Base-by-base conservation (phyloP, 2,797 vertebrate genomes). In the Trematomus bernacchii region DNA sequence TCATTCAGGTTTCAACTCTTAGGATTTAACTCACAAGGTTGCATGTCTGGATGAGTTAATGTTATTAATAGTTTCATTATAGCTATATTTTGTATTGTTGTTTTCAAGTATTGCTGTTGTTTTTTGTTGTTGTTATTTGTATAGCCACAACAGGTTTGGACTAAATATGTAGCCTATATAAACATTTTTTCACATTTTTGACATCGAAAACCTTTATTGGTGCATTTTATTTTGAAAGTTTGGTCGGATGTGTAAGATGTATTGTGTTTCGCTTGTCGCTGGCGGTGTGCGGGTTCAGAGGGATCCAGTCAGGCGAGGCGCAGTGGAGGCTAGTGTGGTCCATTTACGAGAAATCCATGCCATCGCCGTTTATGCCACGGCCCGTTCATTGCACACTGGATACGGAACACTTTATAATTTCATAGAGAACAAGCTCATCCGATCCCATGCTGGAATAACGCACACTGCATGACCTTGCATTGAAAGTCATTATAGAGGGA, bases 401-500 rank as follows among this genome's bases (percentile, higher is more conserved):
- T 14, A 6, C 54, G 13, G 54, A 71, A 2, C 44, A 15, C 16
- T 23, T 37, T 0, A 67, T 37, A 55, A 1, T 7, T 11, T 43
- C 19, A 18, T 16, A 59, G 55, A 43, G 16, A 73, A 27, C 18
- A 0, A 2, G 21, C 50, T 60, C 46, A n/a, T 23, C 3, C 16
- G 30, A 73, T 4, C 14, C 37, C 14, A 13, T 21, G n/a, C 51
- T 37, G 67, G 77, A 50, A 10, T 50, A 74, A 48, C 55, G 52
- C 62, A 5, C 63, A 27, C 67, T 71, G 77, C 53, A 59, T 90
- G 94, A 94, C 94, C 94, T 93, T 93, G 91, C 62, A 61, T 60
- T 91, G 95, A 92, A 92, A 91, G 92, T 93, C 91, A 91, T 73
- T 84, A 78, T 51, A 84, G 81, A 85, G 66, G 78, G 85, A 88